Evolutionary conservation across 2,888 invertebrate species (phyloP).

Genomic region (Hemaris fuciformis): DNA sequence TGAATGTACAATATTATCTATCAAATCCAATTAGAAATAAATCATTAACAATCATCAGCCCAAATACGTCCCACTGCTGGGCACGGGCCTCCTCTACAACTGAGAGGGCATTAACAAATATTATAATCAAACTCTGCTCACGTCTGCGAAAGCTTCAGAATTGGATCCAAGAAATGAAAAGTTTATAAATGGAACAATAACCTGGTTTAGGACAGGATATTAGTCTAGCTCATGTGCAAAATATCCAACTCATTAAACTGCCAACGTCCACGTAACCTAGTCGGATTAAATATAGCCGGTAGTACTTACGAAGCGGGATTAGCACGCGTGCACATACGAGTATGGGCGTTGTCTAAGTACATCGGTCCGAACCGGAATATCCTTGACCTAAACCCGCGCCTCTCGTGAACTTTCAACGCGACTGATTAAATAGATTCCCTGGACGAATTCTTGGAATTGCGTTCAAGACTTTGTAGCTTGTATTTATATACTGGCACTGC

Average conservation of each 20-base stretch:
- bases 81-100: no score
- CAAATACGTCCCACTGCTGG: no score
- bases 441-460: neutral
- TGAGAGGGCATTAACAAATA: no score
- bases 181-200: no score
- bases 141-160: no score
- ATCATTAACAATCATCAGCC: no score
- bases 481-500: no score
- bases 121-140: no score
- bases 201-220: no score
- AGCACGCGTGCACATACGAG: neutral
- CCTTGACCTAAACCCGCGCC: conserved; percentile 1
- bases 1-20: no score
- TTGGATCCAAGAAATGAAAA: no score
- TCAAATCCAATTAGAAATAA: no score
- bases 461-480: neutral
- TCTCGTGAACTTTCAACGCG: neutral
- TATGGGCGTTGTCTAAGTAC: neutral
- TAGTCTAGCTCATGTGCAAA: neutral
- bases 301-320: neutral
- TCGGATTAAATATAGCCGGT: neutral
- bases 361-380: neutral
- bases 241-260: neutral
- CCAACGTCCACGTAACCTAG: neutral
- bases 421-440: neutral